A percentile compares a stretch with the other conserved stretches of the same genome.
Evolutionary conservation across 2,888 invertebrate species (phyloP).

Genomic region (Rhaphigaster nebulosa): DNA sequence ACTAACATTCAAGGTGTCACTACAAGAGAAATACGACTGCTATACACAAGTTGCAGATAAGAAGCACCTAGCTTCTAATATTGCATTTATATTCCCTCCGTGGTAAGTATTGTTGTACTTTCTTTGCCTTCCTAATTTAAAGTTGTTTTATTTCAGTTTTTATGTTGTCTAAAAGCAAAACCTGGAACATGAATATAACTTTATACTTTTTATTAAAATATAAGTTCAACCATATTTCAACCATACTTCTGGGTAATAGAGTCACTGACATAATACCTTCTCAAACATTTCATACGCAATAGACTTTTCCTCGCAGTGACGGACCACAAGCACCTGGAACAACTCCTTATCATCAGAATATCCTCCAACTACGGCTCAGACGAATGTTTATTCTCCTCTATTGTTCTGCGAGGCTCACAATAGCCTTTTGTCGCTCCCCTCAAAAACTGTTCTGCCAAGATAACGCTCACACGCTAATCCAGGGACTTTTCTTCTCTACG

Average conservation of each 20-base stretch:
- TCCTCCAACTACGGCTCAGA: background rate
- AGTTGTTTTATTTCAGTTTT: background rate
- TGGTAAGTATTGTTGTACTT: background rate
- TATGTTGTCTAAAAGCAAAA: background rate
- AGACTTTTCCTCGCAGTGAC: background rate
- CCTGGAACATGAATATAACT: background rate
- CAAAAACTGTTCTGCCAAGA: slow-evolving; percentile 36
- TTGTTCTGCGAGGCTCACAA: slow-evolving; percentile 11
- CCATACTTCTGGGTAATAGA: background rate
- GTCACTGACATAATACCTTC: background rate
- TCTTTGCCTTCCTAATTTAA: background rate
- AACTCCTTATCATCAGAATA: slow-evolving; percentile 11
- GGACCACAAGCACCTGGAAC: background rate
- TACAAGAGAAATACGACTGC: too few relatives aligned
- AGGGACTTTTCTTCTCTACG: background rate
- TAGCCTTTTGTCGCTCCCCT: slow-evolving; percentile 21
- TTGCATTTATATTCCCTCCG: background rate
- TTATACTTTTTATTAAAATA: background rate
- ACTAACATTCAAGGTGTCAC: too few relatives aligned
- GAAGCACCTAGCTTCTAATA: background rate
- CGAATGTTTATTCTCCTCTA: background rate
- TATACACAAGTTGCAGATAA: background rate
- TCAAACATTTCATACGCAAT: background rate
- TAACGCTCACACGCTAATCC: slow-evolving; percentile 24
- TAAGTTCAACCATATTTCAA: background rate